Base-by-base conservation (phyloP, 2,113 vertebrate genomes). In the Dolichallabes microphthalmus region DNA sequence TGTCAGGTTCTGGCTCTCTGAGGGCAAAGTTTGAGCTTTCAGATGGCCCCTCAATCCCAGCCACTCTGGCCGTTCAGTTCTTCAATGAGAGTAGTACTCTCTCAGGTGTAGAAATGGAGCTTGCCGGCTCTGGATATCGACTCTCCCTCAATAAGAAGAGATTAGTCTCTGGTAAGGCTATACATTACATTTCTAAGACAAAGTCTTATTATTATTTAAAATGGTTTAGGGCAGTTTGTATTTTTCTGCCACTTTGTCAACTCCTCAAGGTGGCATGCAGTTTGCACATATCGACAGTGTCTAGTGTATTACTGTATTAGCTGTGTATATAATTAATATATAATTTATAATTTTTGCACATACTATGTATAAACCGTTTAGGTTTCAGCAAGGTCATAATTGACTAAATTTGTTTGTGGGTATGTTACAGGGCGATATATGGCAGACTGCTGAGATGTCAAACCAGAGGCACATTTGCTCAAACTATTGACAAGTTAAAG, bases 1-100 rank as follows among this genome's bases (percentile, higher is more conserved):
- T 50, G 76, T 87, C 86, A 99, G 98, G 98, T 85, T 94, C 97
- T 73, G 98, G 97, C 76, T 96, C 96, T 77, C 94, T 99, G 86
- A 95, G 98, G 92, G 98, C 98, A 87, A 99, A 99, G 92, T 98
- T 99, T 93, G 98, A 99, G 2, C 94, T 99, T 89, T 96, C 96
- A 11, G 94, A 94, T 83, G 98, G 98, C 15, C 98, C 98, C 4
- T 97, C 96, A 39, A 97, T 93, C 90, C 97, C 98, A 53, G 94
- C 95, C 87, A 98, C 98, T 8, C 93, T 99, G 87, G 97, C 97
- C 11, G 97, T 99, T 89, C 98, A 98, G 86, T 99, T 99, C 86
- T 94, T 98, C 85, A 97, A 93, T 2, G 98, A 99, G 89, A 96
- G 97, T 50, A 95, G 94, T 87, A 98, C 97, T 5, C 94, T 99